Conservation (phyloP, 2,113 vertebrate species). For the Oryzias curvinotus region DNA sequence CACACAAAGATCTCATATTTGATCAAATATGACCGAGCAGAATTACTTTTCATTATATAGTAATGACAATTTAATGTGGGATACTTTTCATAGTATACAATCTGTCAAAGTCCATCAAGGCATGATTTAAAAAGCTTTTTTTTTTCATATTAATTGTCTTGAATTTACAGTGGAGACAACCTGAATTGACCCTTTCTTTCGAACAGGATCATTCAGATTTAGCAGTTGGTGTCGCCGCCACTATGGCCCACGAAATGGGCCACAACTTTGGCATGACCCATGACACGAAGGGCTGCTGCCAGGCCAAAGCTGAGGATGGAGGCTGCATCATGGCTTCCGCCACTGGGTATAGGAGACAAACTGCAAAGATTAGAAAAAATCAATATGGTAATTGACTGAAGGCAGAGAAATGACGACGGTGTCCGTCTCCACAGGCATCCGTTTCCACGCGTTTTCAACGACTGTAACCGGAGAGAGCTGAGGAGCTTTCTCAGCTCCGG, state of each 20-base stretch:
- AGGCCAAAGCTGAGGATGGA: slow-evolving; percentile 82
- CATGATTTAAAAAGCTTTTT: background rate
- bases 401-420: background rate
- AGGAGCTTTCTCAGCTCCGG: slow-evolving; percentile 89
- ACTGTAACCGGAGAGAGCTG: slow-evolving; percentile 88
- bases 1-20: background rate
- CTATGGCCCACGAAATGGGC: slow-evolving; percentile 96
- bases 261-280: slow-evolving; percentile 99
- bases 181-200: slow-evolving; percentile 5
- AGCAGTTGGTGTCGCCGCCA: slow-evolving; percentile 91
- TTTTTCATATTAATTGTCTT: background rate
- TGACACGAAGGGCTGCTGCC: slow-evolving; percentile 85
- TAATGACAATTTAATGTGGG: no score
- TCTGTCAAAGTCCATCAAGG: no score
- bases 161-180: background rate
- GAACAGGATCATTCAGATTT: slow-evolving; percentile 90
- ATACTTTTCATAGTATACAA: no score
- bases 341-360: slow-evolving; percentile 83
- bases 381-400: background rate
- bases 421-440: slow-evolving; percentile 79
- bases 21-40: no score
- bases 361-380: background rate
- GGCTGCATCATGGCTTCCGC: slow-evolving; percentile 99
- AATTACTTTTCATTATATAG: no score
- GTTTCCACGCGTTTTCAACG: slow-evolving; percentile 91